These are phyloP conservation scores for Naso thynnoides DNA, from an alignment of 2,797 vertebrate genomes.

Conservation along the genomic window DNA sequence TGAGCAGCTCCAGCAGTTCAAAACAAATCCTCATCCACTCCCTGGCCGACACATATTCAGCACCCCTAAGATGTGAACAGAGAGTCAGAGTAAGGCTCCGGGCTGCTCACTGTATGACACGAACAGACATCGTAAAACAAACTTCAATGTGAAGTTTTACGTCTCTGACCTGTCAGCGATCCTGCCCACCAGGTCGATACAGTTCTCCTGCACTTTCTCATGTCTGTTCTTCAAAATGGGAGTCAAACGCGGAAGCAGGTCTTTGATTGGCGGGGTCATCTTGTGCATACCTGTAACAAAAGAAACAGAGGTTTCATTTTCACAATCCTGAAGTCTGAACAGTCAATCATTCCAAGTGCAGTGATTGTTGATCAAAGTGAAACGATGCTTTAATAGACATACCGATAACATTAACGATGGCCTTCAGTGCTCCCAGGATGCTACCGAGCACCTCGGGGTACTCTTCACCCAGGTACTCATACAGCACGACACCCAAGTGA, in stretches of 20 bases:
- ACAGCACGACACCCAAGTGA: conserved; percentile 97
- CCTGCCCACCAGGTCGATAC: conserved; percentile 98
- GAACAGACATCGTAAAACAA: fast-evolving
- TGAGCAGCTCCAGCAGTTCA: conserved; percentile 95
- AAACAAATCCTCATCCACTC: conserved; percentile 99
- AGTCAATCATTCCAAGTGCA: background rate
- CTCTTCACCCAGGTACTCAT: conserved; percentile 99
- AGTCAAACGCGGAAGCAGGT: conserved; percentile 95
- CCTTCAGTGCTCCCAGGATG: conserved; percentile 98
- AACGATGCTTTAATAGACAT: conserved; percentile 50
- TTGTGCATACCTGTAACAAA: conserved; percentile 94
- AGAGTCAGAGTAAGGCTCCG: background rate
- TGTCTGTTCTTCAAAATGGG: conserved; percentile 99
- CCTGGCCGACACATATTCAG: conserved; percentile 97
- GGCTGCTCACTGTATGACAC: background rate
- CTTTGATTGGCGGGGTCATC: conserved; percentile 99
- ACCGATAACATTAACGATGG: conserved; percentile 99
- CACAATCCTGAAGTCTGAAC: background rate
- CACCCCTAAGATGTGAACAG: conserved; percentile 86
- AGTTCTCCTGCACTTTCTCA: conserved; percentile 99
- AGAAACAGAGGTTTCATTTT: background rate
- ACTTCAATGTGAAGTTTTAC: fast-evolving
- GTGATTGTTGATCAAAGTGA: background rate
- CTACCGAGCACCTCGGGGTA: conserved; percentile 98
- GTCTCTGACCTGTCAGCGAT: conserved; percentile 94